Evolutionary conservation across 2,888 invertebrate species (phyloP), one percentile per base, ranked within the genome.

Genomic region (Sphaerophoria taeniata): DNA sequence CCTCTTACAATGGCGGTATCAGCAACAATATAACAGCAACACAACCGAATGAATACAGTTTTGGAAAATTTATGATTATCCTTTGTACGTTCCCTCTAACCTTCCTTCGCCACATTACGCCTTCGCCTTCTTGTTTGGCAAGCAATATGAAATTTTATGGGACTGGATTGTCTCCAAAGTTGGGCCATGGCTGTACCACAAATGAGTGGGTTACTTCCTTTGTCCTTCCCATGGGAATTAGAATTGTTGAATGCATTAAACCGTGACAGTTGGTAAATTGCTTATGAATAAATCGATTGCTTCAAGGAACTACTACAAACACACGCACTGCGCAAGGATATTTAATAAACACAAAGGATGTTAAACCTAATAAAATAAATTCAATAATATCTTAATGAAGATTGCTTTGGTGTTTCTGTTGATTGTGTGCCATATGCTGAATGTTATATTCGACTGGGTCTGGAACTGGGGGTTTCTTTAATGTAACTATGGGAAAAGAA

Each of bases 31-130:
- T 24, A 24, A 24, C 60, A 63, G 24, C 53, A 16, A 53, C 16
- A 60, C 34, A 63, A 55, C 12, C 51, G 63, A 53, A 36, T 65
- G 63, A 53, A 36, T 65, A 67, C 56, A 51, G 70, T 45, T 16
- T 63, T 65, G 49, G 61, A 39, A 55, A 78, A 83, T 83, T 78
- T 78, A 78, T 83, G 83, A 69, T 78, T 58, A 74, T 73, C 83
- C 73, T 74, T 78, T 78, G 60, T 78, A 53, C 69, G 31, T 31
- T 69, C 58, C 47, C 36, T 16, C n/a, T 55, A 36, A 58, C 24
- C 24, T 24, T 24, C 24, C 24, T 24, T 24, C 24, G 24, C 24
- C 24, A 33, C 61, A 33, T 7, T 51, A 24, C 0, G 12, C n/a
- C 51, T 36, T 7, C 51, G 3, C 36, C 12, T 34, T n/a, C n/a